Base-by-base conservation (phyloP, 2,888 invertebrate species). In the Yponomeuta sedellus region DNA sequence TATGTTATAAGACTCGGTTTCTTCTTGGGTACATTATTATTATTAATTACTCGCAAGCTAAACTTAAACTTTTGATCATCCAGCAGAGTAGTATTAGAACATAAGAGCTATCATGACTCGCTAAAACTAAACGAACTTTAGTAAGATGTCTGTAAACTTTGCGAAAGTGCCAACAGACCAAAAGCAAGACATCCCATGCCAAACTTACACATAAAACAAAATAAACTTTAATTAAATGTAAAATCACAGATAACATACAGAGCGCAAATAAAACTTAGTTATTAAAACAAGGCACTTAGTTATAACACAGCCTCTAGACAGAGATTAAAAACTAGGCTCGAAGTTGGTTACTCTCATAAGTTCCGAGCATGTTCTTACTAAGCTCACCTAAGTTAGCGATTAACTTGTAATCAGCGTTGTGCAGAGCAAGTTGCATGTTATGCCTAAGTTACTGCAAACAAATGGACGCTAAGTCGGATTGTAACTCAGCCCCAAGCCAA, bases 401-500 rank as follows among this genome's bases (percentile, higher is more conserved):
- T 83, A 83, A 86, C 82, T 83, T 83, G 83, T 83, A 82, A 86
- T 85, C 84, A 82, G 74, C 77, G 71, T 71, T 72, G 72, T 73
- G 78, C 80, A 78, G 44, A 52, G 77, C 79, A 78, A 77, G 72
- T 72, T 74, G 73, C 74, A 72, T 72, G 71, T 69, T 69, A 67
- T 68, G 71, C 67, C 75, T 73, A 79, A 85, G 77, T 84, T 83
- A 77, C 71, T 74, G 77, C 80, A 83, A 85, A 86, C 85, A 82
- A 74, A 73, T 76, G 77, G 77, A 77, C 78, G 76, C 77, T 79
- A 79, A 83, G 80, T 83, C 77, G 77, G 75, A 79, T 82, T 81
- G 83, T 81, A 80, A 81, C 22, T 80, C 79, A 77, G 77, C 75
- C 75, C 71, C 68, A 72, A 65, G 76, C 72, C 71, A 72, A 75